These are phyloP conservation scores for Nomia melanderi DNA, from an alignment of 1,140 invertebrate genomes.

Conservation along the genomic window DNA sequence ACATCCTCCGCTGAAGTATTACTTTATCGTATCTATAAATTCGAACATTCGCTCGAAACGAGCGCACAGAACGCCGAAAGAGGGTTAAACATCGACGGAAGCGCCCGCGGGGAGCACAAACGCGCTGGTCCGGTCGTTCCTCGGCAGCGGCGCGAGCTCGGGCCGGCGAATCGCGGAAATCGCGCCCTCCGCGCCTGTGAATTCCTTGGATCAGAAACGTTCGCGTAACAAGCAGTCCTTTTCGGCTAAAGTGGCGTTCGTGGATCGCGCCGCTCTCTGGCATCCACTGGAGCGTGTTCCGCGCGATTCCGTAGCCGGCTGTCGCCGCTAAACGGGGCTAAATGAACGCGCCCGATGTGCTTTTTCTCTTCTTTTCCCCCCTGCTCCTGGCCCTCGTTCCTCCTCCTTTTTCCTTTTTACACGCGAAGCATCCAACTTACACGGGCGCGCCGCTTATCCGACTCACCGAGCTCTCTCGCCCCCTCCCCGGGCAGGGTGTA, in stretches of 20 bases:
- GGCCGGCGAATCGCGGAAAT: neutral
- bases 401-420: slow-evolving; percentile 16
- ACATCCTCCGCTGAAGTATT: no score
- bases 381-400: neutral
- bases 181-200: neutral
- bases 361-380: neutral
- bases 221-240: slow-evolving; percentile 12
- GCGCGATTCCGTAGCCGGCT: slow-evolving; percentile 26
- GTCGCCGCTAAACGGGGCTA: slow-evolving; percentile 34
- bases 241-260: slow-evolving; percentile 20
- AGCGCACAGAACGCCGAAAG: no score
- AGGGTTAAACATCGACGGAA: no score
- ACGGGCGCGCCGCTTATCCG: slow-evolving; percentile 46
- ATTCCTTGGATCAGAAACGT: slow-evolving; percentile 6
- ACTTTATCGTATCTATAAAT: no score
- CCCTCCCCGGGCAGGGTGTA: neutral
- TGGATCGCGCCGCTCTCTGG: slow-evolving; percentile 10
- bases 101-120: no score
- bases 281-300: slow-evolving; percentile 16
- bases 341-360: slow-evolving; percentile 17
- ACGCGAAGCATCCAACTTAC: slow-evolving; percentile 46
- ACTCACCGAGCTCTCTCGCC: slow-evolving; percentile 30
- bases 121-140: no score
- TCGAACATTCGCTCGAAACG: no score
- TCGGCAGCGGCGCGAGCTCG: no score